Evolutionary conservation across 1,140 invertebrate species (phyloP), one percentile per base, ranked within the genome.

Genomic region (Hermatobates lingyangjiaoensis): DNA sequence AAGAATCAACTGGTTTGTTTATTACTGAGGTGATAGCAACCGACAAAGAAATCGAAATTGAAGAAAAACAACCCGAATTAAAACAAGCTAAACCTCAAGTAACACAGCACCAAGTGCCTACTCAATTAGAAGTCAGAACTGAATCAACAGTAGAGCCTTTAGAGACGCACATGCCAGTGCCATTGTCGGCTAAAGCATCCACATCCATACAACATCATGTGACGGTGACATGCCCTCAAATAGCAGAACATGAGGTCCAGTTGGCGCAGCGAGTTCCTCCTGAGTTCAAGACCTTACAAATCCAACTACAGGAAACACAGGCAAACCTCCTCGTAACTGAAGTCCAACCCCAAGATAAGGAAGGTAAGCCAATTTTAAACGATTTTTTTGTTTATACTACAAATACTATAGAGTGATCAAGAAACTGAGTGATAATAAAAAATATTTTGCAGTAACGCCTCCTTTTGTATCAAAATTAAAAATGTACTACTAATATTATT

Each of bases 301-400:
- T 60, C n/a, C 54, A 48, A 21, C 21, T 61, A 27, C 56, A 61
- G 54, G 58, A 59, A 46, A 49, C 55, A 39, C 52, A 54, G 45
- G 47, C 60, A 42, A 64, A 64, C 49, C 46, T 68, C 46, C 50
- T 62, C 34, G 62, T 69, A 54, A 64, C 60, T 53, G 63, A 71
- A 62, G 61, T 70, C 45, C 58, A 65, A 48, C 63, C 71, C 57
- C 64, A 72, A 55, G 63, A 69, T 48, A 54, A 61, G 45, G 63
- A 66, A 61, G 72, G 74, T 75, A 66, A 75, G 74, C 74, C 65
- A 62, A 34, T 34, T 34, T 10, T 34, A n/a, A 10, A n/a, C n/a
- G 30, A 34, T n/a, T n/a, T n/a, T n/a, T n/a, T n/a, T n/a, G n/a
- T n/a, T n/a, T n/a, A n/a, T n/a, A n/a, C n/a, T n/a, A n/a, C n/a